Conservation (phyloP, 2,888 invertebrate species). For the Drosophila buzzatii region DNA sequence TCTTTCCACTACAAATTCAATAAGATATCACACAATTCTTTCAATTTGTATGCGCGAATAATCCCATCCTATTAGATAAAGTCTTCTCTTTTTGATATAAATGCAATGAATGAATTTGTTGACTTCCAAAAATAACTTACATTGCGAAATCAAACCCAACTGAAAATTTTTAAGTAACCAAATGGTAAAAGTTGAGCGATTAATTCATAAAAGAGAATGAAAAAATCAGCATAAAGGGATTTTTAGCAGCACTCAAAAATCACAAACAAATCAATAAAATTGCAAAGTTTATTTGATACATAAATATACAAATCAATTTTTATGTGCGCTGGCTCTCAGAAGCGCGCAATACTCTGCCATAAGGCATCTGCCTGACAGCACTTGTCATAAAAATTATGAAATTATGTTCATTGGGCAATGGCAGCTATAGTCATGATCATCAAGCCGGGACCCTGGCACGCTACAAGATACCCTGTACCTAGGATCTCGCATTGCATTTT, state of each 20-base stretch:
- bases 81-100: slow-evolving; percentile 1
- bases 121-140: slow-evolving; percentile 1
- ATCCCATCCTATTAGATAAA: slow-evolving; percentile 14
- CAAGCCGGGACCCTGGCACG: not conserved
- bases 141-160: slow-evolving; percentile 32
- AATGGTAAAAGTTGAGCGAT: slow-evolving; percentile 12
- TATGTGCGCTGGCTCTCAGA: slow-evolving; percentile 44
- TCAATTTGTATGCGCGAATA: not conserved
- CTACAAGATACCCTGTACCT: slow-evolving; percentile 23
- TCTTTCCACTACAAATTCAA: not conserved
- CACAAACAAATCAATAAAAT: slow-evolving; percentile 72
- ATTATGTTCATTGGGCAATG: slow-evolving; percentile 46
- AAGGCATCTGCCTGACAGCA: slow-evolving; percentile 41
- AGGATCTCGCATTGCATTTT: too few relatives aligned
- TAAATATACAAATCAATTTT: slow-evolving; percentile 76
- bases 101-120: too few relatives aligned
- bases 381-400: slow-evolving; percentile 73
- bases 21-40: not conserved
- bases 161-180: slow-evolving; percentile 28
- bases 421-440: not conserved
- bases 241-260: slow-evolving; percentile 38
- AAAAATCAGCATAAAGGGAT: slow-evolving; percentile 25
- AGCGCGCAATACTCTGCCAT: slow-evolving; percentile 35
- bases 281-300: slow-evolving; percentile 69
- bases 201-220: slow-evolving; percentile 16